phyloP scores from a whole-genome alignment of 2,797 vertebrate species.

The Girardinus metallicus region DNA sequence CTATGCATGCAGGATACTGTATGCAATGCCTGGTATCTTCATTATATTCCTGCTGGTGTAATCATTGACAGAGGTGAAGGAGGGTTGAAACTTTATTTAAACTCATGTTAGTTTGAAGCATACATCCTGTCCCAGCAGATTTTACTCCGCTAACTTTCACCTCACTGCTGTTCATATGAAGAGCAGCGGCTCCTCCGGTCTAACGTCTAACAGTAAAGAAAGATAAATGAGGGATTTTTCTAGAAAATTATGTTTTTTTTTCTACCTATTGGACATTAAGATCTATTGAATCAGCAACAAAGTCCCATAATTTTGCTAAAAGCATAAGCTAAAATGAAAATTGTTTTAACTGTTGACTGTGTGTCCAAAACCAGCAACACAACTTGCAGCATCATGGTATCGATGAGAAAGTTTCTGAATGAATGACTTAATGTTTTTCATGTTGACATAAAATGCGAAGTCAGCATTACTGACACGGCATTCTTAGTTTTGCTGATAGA shows the following conservation, averaged over 20 bases:
- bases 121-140: neutral
- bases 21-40: neutral
- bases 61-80: conserved; percentile 56
- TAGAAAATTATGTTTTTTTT: neutral
- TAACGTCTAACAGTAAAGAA: neutral
- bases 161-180: neutral
- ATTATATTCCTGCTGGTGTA: conserved; percentile 30
- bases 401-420: neutral
- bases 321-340: neutral
- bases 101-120: neutral
- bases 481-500: neutral
- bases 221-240: neutral
- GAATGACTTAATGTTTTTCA: neutral
- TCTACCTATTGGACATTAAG: neutral
- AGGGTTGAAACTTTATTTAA: neutral
- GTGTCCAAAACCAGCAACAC: neutral
- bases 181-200: neutral
- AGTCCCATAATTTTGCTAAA: neutral
- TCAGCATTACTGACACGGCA: neutral
- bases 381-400: conserved; percentile 22
- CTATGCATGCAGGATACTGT: neutral
- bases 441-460: neutral
- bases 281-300: neutral
- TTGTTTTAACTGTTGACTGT: neutral
- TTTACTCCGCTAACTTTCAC: neutral